Evolutionary conservation across 2,797 vertebrate species (phyloP), one percentile per base, ranked within the genome.

Genomic region (Cichlasoma orientale): DNA sequence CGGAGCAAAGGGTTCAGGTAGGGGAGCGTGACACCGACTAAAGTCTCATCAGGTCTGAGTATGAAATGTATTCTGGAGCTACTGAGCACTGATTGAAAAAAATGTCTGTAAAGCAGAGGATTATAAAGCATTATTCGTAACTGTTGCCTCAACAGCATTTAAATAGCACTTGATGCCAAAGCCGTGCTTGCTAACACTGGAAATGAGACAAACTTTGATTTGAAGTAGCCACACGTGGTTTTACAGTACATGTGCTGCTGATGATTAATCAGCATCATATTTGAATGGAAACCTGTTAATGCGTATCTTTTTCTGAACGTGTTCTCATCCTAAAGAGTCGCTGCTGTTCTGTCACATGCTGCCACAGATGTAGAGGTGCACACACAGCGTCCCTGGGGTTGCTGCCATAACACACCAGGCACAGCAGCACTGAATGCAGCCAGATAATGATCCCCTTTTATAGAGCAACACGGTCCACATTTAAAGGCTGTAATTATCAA

Each of bases 291-390:
- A 1, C 9, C 27, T 0, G 3, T 47, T 63, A 44, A 44, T 25
- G 59, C 36, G 23, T 18, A 63, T 0, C 0, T 1, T 19, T 19
- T 66, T 27, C 0, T 9, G 38, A 4, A 18, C 7, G 16, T 66
- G 61, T 3, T 47, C 21, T 47, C 59, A 27, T 47, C 21, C 25
- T 7, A 18, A 44, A 66, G 23, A 7, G 9, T 27, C 5, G 1
- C 2, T 7, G 6, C 16, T 4, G 7, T 41, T 19, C 41, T 27
- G 18, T 47, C 11, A 66, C 25, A 44, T 19, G 38, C 38, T 66
- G 38, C 38, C 44, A 3, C 38, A 44, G 61, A 44, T 44, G 59
- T 36, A 41, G 13, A 5, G 5, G 18, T 16, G 47, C 8, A 4
- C 23, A 47, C 41, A 12, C 9, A 0, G 41, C 0, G 5, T 47